Percentiles rank a stretch among this genome's conserved stretches.
Evolutionary conservation across 1,140 invertebrate genomes (phyloP).

Genomic region (Dendroctonus valens): DNA sequence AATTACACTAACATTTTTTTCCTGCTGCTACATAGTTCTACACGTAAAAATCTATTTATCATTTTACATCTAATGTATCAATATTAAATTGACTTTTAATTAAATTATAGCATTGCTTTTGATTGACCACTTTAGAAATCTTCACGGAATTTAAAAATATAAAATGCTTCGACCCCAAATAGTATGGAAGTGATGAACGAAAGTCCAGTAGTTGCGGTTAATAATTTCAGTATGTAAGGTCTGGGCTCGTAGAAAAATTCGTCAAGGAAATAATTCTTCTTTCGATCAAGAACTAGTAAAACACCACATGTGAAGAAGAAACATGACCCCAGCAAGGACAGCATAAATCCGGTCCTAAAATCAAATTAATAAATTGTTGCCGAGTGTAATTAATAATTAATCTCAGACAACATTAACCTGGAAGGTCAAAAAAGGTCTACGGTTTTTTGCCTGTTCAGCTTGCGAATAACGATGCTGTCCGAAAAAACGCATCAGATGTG

Average conservation of each 20-base stretch:
- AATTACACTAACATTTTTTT: no score
- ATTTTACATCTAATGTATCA: no score
- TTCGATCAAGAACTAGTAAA: slow-evolving; percentile 19
- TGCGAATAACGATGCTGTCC: not conserved
- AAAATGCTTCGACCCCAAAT: slow-evolving; percentile 14
- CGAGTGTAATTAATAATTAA: not conserved
- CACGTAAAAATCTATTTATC: no score
- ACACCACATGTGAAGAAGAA: slow-evolving; percentile 16
- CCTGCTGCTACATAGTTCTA: no score
- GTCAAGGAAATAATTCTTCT: slow-evolving; percentile 15
- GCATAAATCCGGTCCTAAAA: slow-evolving; percentile 23
- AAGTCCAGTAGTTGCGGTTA: slow-evolving; percentile 9
- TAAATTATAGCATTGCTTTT: no score
- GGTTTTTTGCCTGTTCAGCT: not conserved
- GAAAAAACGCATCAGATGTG: not conserved
- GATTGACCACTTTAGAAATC: slow-evolving; percentile 8
- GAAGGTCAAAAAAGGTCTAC: not conserved
- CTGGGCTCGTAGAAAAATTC: slow-evolving; percentile 10
- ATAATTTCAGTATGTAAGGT: slow-evolving; percentile 10
- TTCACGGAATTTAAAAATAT: slow-evolving; percentile 23
- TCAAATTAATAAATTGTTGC: not conserved
- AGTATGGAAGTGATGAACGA: slow-evolving; percentile 11
- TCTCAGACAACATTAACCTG: not conserved
- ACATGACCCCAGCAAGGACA: slow-evolving; percentile 9
- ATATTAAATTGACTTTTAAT: no score